A percentile compares a stretch with the other conserved stretches of the same genome.
phyloP scores from a whole-genome alignment of 2,797 vertebrate species.

The Falco novaeseelandiae region DNA sequence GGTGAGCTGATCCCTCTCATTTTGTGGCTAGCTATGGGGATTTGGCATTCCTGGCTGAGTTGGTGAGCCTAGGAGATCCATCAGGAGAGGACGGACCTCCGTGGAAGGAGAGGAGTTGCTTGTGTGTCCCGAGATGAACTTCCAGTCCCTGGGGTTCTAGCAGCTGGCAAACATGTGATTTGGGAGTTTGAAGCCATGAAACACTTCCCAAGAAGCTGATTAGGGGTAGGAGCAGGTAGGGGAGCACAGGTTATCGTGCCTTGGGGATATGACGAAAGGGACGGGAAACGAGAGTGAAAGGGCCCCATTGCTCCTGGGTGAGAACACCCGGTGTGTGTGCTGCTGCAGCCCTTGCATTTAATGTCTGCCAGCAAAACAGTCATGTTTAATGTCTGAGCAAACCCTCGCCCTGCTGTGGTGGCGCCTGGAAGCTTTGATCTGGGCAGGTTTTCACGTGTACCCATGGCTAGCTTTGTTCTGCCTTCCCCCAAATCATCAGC shows the following conservation, averaged over 20 bases:
- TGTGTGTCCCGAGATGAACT: not conserved
- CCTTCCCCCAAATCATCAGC: not conserved
- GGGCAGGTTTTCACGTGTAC: not conserved
- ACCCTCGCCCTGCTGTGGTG: not conserved
- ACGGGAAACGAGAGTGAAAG: conserved; percentile 32
- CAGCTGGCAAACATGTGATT: not conserved
- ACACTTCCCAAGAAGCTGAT: conserved; percentile 18
- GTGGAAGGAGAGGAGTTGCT: not conserved
- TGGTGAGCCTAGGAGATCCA: not conserved
- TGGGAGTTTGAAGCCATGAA: not conserved
- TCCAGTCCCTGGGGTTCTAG: not conserved
- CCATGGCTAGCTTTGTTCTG: not conserved
- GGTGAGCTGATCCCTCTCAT: not conserved
- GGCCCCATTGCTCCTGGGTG: not conserved
- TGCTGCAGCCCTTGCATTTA: not conserved
- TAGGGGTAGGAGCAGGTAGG: conserved; percentile 18
- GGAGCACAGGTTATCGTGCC: not conserved
- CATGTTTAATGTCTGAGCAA: not conserved
- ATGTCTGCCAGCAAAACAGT: not conserved
- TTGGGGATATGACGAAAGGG: conserved; percentile 14
- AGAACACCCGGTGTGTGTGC: not conserved
- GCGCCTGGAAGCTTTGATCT: not conserved
- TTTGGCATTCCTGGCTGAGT: not conserved
- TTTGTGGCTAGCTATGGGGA: not conserved
- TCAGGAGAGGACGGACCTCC: not conserved